Conservation (phyloP, 2,888 invertebrate genomes). For the Malthinus seriepunctatus region DNA sequence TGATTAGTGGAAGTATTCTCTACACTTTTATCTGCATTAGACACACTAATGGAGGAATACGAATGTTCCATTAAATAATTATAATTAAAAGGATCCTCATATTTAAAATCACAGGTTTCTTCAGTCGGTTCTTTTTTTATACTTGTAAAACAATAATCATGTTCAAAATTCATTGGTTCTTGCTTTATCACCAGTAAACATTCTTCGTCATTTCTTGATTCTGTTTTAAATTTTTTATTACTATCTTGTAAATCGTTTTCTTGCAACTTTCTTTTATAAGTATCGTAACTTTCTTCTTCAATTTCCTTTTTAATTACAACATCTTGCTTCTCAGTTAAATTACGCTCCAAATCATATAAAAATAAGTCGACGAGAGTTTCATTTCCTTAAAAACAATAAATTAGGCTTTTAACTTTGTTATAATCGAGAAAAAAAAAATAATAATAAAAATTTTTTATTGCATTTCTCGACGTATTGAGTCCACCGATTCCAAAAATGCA, state of each 20-base stretch:
- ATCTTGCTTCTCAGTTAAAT: neutral
- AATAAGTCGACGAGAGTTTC: conserved; percentile 80
- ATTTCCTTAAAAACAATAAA: conserved; percentile 62
- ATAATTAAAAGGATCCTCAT: conserved; percentile 5
- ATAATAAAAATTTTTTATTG: too few relatives aligned
- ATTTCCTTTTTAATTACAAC: neutral
- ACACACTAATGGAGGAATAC: conserved; percentile 14
- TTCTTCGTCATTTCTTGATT: neutral
- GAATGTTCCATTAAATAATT: conserved; percentile 25
- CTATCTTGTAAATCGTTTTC: neutral
- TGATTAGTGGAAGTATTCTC: neutral
- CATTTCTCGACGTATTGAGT: too few relatives aligned
- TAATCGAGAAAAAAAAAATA: neutral
- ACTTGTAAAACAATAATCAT: conserved; percentile 42
- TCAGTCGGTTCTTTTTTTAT: conserved; percentile 21
- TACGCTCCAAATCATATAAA: conserved; percentile 46
- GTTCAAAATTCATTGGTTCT: conserved; percentile 32
- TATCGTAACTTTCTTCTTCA: conserved; percentile 3
- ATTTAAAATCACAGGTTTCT: neutral
- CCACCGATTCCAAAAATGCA: too few relatives aligned
- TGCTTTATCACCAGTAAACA: neutral
- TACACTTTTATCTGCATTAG: neutral
- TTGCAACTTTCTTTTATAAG: neutral
- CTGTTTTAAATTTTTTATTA: neutral
- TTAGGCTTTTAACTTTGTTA: conserved; percentile 4